Evolutionary conservation across 2,888 invertebrate genomes (phyloP).

Genomic region (Hypercompe scribonia): DNA sequence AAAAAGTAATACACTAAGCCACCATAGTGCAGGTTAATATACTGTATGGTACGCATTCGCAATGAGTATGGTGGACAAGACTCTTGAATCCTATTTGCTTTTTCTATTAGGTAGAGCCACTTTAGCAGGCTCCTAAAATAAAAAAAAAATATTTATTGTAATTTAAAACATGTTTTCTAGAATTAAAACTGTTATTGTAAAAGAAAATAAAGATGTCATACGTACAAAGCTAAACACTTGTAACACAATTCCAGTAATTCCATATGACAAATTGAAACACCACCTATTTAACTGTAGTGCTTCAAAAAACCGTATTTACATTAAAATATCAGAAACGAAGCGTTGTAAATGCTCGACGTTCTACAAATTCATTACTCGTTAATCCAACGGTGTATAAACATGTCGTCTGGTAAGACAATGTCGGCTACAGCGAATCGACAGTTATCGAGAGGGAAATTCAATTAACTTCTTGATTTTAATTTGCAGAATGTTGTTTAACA

Average conservation of each 20-base stretch:
- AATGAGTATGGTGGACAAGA: too few relatives aligned
- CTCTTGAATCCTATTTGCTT: too few relatives aligned
- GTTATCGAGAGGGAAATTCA: slow-evolving; percentile 1
- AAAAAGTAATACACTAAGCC: too few relatives aligned
- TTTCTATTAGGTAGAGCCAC: too few relatives aligned
- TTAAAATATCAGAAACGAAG: slow-evolving; percentile 17
- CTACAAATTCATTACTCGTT: slow-evolving; percentile 17
- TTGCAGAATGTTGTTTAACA: slow-evolving; percentile 3
- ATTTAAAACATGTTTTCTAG: neutral
- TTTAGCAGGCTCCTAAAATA: too few relatives aligned
- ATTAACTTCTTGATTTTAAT: slow-evolving; percentile 11
- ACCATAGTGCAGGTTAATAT: too few relatives aligned
- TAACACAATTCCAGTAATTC: neutral
- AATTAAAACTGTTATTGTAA: neutral
- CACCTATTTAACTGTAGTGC: neutral
- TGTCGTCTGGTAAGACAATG: slow-evolving; percentile 31
- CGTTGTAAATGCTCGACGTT: slow-evolving; percentile 1
- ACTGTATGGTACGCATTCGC: too few relatives aligned
- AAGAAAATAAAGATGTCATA: neutral
- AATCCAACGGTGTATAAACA: slow-evolving; percentile 36
- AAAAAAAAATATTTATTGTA: too few relatives aligned
- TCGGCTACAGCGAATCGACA: slow-evolving; percentile 23
- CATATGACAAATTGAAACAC: neutral
- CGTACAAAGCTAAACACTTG: neutral
- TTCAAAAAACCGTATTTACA: slow-evolving; percentile 1